A percentile compares a stretch with the other conserved stretches of the same genome.
These are phyloP conservation scores for Labeo rohita DNA, from an alignment of 2,113 vertebrate genomes.

Conservation along the genomic window DNA sequence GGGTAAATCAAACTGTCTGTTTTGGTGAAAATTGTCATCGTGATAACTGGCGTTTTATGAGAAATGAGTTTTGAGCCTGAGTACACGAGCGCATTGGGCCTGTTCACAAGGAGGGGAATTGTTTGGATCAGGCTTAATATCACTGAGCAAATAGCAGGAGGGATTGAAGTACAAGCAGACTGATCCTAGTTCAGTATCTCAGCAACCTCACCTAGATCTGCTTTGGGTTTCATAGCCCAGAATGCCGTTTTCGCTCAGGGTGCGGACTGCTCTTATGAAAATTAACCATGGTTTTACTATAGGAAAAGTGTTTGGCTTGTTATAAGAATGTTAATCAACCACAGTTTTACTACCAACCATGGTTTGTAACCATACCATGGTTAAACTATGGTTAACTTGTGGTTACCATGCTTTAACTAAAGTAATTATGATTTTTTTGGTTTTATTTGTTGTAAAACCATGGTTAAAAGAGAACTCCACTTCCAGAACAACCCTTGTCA, in stretches of 20 bases:
- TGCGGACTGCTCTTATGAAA: neutral
- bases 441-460: no score
- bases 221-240: conserved; percentile 12
- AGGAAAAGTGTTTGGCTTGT: no score
- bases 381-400: no score
- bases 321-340: no score
- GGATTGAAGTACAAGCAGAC: conserved; percentile 19
- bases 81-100: neutral
- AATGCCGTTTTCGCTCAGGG: neutral
- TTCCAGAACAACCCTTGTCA: no score
- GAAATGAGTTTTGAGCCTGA: conserved; percentile 5
- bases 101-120: conserved; percentile 2
- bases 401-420: no score
- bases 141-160: conserved; percentile 32
- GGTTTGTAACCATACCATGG: no score
- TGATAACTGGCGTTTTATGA: conserved; percentile 1
- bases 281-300: no score
- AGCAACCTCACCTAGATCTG: neutral
- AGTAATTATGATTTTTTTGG: no score
- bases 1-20: neutral
- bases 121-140: conserved; percentile 20
- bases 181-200: conserved; percentile 22
- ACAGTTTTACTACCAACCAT: no score
- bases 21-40: neutral
- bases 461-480: no score